Base-by-base conservation (phyloP, 2,113 vertebrate species). In the Antechinus stuartii region DNA sequence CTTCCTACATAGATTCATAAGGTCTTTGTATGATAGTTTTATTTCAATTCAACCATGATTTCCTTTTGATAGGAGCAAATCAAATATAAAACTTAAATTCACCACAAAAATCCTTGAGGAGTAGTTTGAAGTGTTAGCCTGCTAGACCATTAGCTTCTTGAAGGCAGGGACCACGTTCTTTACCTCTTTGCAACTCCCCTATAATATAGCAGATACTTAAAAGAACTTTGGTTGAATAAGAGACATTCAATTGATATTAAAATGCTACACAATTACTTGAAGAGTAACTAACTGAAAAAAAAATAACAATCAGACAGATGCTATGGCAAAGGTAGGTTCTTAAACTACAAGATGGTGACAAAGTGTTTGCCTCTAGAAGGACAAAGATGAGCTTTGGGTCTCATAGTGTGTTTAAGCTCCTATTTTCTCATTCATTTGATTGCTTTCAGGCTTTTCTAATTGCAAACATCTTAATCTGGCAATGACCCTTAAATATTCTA, bases 401-500 rank as follows among this genome's bases (percentile, higher is more conserved):
- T 54, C 91, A 94, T 92, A 96, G 95, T 95, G 94, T 95, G 93
- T 95, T 94, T 93, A 96, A 94, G 91, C 55, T 42, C 19, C 22
- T 84, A 23, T 84, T 84, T 97, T 94, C 95, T 94, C 96, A 97
- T 91, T 97, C 91, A 96, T 94, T 92, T 97, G 53, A 54, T 93
- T 97, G 94, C 95, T 97, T 98, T 98, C 95, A 98, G 89, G 47
- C 96, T 94, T 97, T 95, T 96, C 96, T 97, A 90, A 96, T 94
- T 97, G 96, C 95, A 61, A 97, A 96, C 46, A 97, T 94, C 54
- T 56, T 96, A 93, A 97, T 92, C 90, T 96, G 95, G 93, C 96
- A 97, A 92, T 96, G 95, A 97, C 95, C 97, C 95, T 94, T 93
- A 97, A 95, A 95, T 92, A 56, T 42, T 22, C 95, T 84, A 96